A percentile compares a stretch with the other conserved stretches of the same genome.
phyloP scores from a whole-genome alignment of 2,888 invertebrate species.

The Tribolium freemani region DNA sequence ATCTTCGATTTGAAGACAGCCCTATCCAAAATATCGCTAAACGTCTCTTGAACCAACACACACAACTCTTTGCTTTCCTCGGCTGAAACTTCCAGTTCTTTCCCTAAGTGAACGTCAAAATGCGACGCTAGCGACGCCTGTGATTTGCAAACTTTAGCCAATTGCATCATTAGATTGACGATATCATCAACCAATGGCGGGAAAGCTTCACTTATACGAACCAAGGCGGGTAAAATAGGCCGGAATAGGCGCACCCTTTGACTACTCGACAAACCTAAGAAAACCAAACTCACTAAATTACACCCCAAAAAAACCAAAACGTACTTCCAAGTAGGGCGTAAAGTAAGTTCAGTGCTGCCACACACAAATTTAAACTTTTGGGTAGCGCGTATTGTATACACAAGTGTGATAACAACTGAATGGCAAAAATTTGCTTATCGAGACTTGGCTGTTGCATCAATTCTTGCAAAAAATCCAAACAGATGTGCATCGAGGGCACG shows the following conservation, averaged over 20 bases:
- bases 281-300: too few relatives aligned
- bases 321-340: slow-evolving; percentile 83
- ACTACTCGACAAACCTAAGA: slow-evolving; percentile 80
- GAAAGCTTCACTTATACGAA: slow-evolving; percentile 90
- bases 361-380: slow-evolving; percentile 91
- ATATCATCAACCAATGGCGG: slow-evolving; percentile 93
- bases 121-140: slow-evolving; percentile 79
- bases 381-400: slow-evolving; percentile 95
- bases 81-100: slow-evolving; percentile 62
- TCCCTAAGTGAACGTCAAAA: slow-evolving; percentile 64
- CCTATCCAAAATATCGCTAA: slow-evolving; percentile 75
- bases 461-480: slow-evolving; percentile 96
- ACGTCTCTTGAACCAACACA: slow-evolving; percentile 69
- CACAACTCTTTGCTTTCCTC: slow-evolving; percentile 64
- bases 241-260: slow-evolving; percentile 86
- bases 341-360: slow-evolving; percentile 89
- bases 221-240: slow-evolving; percentile 87
- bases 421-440: slow-evolving; percentile 95
- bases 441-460: slow-evolving; percentile 93
- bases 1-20: slow-evolving; percentile 77
- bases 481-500: slow-evolving; percentile 99
- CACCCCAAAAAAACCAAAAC: slow-evolving; percentile 1
- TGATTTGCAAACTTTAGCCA: slow-evolving; percentile 88
- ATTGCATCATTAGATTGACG: slow-evolving; percentile 85
- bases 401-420: slow-evolving; percentile 91